phyloP scores from a whole-genome alignment of 2,888 invertebrate genomes.

The Dione vanillae region DNA sequence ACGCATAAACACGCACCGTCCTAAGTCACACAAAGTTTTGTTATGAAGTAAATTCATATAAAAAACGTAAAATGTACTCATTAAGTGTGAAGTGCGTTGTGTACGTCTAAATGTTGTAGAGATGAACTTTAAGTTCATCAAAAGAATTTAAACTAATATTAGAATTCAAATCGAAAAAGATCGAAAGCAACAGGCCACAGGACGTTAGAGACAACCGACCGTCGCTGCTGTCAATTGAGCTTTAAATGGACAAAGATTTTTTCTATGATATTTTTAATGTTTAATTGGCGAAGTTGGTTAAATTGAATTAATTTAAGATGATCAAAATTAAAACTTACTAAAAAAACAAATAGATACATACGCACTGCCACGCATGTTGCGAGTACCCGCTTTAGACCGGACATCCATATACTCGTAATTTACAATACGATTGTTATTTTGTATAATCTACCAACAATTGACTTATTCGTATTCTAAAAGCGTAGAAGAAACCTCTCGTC shows the following conservation, averaged over 20 bases:
- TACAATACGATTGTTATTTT: neutral
- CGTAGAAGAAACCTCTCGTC: neutral
- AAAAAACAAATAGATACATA: too few relatives aligned
- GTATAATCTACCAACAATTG: neutral
- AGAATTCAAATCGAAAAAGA: neutral
- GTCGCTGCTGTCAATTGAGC: neutral
- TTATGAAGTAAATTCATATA: neutral
- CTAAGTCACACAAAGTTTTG: neutral
- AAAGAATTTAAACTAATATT: neutral
- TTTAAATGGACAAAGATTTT: neutral
- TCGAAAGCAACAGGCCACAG: neutral
- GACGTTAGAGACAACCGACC: neutral
- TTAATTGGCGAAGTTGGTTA: neutral
- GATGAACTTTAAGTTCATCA: neutral
- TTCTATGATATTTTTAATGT: neutral
- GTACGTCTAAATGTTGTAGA: too few relatives aligned
- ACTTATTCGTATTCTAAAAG: conserved; percentile 8
- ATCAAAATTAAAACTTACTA: too few relatives aligned
- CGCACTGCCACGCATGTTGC: neutral
- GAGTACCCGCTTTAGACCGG: neutral
- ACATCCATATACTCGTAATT: neutral
- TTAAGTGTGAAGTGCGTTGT: neutral
- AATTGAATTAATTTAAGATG: neutral
- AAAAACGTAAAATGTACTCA: neutral
- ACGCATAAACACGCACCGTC: neutral